Evolutionary conservation across 2,888 invertebrate species (phyloP).

Genomic region (Acholoe squamosa): DNA sequence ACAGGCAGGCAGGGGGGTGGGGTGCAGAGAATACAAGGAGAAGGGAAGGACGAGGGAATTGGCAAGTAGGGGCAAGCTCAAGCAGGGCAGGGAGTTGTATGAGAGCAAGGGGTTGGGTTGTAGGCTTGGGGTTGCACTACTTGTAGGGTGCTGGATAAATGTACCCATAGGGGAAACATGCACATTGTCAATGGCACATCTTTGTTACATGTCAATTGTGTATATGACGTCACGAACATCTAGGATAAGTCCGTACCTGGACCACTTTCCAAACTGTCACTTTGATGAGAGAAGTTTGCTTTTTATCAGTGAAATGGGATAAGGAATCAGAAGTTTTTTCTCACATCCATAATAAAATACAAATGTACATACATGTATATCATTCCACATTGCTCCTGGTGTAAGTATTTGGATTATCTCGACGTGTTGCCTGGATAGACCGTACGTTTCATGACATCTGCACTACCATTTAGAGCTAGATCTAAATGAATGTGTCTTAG

Average conservation of each 20-base stretch:
- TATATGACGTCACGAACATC: background rate
- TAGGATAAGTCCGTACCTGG: background rate
- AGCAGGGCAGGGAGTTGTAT: background rate
- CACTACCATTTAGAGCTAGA: too few relatives aligned
- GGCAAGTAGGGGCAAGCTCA: background rate
- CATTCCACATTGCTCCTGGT: too few relatives aligned
- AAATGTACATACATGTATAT: too few relatives aligned
- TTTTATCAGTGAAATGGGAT: background rate
- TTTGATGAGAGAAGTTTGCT: background rate
- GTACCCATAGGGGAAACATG: background rate
- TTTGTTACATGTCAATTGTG: background rate
- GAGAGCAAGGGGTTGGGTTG: background rate
- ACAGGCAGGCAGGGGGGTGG: background rate
- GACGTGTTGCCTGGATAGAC: too few relatives aligned
- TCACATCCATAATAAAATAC: background rate
- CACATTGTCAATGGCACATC: background rate
- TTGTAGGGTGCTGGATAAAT: background rate
- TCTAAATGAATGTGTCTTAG: too few relatives aligned
- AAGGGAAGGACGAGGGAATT: background rate
- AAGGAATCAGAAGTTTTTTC: too few relatives aligned
- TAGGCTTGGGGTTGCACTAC: background rate
- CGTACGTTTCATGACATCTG: too few relatives aligned
- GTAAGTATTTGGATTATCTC: too few relatives aligned
- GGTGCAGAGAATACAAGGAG: background rate
- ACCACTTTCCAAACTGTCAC: background rate